Evolutionary conservation across 1,140 invertebrate species (phyloP).

Genomic region (Campoletis sonorensis): DNA sequence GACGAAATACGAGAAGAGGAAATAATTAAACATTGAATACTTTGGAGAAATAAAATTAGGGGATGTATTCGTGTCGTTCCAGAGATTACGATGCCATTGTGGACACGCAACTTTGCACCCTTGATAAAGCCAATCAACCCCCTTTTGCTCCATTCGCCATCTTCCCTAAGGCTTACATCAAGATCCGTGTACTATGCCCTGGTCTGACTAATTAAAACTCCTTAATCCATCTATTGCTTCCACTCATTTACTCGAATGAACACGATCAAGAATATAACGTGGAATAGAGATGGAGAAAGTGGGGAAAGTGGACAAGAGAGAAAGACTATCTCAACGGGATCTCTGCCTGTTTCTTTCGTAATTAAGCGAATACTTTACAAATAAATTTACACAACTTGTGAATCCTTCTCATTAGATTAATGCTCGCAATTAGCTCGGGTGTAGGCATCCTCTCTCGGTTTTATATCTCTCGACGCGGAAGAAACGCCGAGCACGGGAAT

Average conservation of each 20-base stretch:
- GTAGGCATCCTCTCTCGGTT: constrained; percentile 10
- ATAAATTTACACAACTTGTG: constrained; percentile 68
- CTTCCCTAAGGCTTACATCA: neutral
- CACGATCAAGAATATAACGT: constrained; percentile 3
- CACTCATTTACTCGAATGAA: constrained; percentile 3
- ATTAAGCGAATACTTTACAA: constrained; percentile 67
- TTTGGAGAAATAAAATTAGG: too few species aligned
- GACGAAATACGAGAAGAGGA: constrained; percentile 21
- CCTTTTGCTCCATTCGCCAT: neutral
- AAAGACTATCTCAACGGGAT: neutral
- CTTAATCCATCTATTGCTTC: constrained; percentile 32
- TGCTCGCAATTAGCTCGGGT: constrained; percentile 66
- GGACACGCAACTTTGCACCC: neutral
- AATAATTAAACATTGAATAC: neutral
- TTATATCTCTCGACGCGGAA: constrained; percentile 2
- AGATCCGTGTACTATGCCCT: neutral
- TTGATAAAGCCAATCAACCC: constrained; percentile 18
- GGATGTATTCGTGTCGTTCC: neutral
- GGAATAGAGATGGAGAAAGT: neutral
- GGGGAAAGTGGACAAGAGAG: neutral
- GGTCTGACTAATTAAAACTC: constrained; percentile 30
- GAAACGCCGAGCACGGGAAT: neutral
- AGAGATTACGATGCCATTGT: neutral
- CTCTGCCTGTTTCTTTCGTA: constrained; percentile 49
- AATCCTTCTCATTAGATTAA: constrained; percentile 70